These are phyloP conservation scores for Aleadryas rufinucha DNA, from an alignment of 2,113 vertebrate species.

Conservation along the genomic window DNA sequence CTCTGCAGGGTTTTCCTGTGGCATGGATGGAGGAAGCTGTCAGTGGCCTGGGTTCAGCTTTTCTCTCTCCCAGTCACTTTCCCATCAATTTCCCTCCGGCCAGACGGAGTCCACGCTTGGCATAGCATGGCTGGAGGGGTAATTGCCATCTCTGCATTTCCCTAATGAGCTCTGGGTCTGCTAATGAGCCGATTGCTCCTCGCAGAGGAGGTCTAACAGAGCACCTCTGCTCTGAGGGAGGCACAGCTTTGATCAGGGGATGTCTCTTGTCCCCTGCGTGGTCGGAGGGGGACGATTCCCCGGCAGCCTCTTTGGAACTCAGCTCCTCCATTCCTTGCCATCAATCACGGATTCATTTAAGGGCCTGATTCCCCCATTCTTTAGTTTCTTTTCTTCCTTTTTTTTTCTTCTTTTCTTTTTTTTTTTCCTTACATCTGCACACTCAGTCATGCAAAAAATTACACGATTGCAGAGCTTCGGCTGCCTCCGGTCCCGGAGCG, in stretches of 20 bases:
- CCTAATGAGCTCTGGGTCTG: not conserved
- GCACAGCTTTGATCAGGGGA: not conserved
- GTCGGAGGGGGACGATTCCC: not conserved
- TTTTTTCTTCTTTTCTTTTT: not conserved
- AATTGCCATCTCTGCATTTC: not conserved
- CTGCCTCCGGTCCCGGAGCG: constrained; percentile 20
- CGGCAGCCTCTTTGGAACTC: not conserved
- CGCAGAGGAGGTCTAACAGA: not conserved
- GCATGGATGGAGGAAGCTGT: not conserved
- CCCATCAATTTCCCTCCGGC: rapidly evolving
- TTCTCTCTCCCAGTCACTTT: not conserved
- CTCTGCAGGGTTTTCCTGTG: not conserved
- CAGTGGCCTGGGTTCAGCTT: not conserved
- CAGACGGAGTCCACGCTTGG: rapidly evolving
- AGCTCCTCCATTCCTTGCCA: not conserved
- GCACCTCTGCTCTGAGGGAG: not conserved
- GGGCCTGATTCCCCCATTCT: not conserved
- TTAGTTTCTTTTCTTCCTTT: not conserved
- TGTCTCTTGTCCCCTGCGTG: not conserved
- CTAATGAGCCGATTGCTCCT: not conserved
- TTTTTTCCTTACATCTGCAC: constrained; percentile 55
- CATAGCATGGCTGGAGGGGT: not conserved
- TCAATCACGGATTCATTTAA: not conserved
- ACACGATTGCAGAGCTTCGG: constrained; percentile 64
- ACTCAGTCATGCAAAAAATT: constrained; percentile 74